A percentile compares a stretch with the other conserved stretches of the same genome.
Evolutionary conservation across 2,797 vertebrate genomes (phyloP).

Genomic region (Acestrorhynchus altus): DNA sequence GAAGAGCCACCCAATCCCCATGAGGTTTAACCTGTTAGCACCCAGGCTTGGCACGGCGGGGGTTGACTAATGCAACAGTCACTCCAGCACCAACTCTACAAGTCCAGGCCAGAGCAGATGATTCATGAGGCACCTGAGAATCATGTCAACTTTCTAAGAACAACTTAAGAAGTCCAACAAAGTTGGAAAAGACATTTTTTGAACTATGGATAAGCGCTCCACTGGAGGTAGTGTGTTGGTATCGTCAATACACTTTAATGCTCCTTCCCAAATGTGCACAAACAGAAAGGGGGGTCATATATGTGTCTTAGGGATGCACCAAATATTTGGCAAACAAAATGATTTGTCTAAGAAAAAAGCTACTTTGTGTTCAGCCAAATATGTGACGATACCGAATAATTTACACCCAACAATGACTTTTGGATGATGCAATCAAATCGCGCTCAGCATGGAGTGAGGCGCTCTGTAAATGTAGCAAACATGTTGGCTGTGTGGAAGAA

Average conservation of each 20-base stretch:
- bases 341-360: too few relatives aligned
- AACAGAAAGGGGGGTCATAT: not conserved
- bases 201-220: not conserved
- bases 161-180: not conserved
- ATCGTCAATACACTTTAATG: not conserved
- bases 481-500: too few relatives aligned
- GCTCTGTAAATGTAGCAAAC: too few relatives aligned
- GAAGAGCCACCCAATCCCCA: constrained; percentile 39
- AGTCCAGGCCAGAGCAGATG: not conserved
- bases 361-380: too few relatives aligned
- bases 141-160: constrained; percentile 23
- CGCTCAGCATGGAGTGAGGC: too few relatives aligned
- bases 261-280: not conserved
- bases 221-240: not conserved
- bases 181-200: not conserved
- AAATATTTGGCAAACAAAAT: too few relatives aligned
- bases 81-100: constrained; percentile 5
- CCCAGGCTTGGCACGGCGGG: not conserved
- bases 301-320: not conserved
- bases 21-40: constrained; percentile 16
- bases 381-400: too few relatives aligned
- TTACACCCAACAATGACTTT: too few relatives aligned
- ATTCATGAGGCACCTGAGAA: not conserved
- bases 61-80: not conserved
- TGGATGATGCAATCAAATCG: too few relatives aligned